These are phyloP conservation scores for Tetragnatha montana DNA, from an alignment of 2,888 invertebrate genomes.

Conservation along the genomic window DNA sequence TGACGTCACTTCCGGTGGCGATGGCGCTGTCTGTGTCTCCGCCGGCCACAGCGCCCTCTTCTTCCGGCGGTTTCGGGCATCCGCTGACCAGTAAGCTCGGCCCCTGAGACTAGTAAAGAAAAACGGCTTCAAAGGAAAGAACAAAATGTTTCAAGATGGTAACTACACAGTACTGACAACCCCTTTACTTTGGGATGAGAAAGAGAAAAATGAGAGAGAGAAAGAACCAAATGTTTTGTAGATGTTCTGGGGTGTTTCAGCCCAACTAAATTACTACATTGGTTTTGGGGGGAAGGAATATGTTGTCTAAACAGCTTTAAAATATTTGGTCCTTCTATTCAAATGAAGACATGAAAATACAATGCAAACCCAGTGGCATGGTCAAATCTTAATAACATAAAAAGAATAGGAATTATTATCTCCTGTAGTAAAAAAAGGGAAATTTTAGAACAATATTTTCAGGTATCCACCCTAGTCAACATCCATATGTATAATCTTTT, in stretches of 20 bases:
- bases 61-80: constrained; percentile 24
- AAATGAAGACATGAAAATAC: no score
- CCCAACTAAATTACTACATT: neutral
- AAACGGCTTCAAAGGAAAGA: neutral
- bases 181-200: no score
- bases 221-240: neutral
- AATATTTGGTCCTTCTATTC: no score
- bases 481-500: no score
- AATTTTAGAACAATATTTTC: no score
- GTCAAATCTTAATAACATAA: no score
- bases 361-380: no score
- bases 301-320: no score
- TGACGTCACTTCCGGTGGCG: constrained; percentile 77
- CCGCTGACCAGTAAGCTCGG: constrained; percentile 35
- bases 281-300: no score
- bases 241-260: neutral
- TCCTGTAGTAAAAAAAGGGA: no score
- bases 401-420: no score
- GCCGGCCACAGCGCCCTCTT: constrained; percentile 37
- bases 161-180: neutral
- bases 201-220: neutral
- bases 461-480: no score
- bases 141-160: neutral
- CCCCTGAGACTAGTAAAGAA: constrained; percentile 25
- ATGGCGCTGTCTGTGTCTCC: constrained; percentile 78